Evolutionary conservation across 1,140 invertebrate genomes (phyloP).

Genomic region (Wasmannia auropunctata): DNA sequence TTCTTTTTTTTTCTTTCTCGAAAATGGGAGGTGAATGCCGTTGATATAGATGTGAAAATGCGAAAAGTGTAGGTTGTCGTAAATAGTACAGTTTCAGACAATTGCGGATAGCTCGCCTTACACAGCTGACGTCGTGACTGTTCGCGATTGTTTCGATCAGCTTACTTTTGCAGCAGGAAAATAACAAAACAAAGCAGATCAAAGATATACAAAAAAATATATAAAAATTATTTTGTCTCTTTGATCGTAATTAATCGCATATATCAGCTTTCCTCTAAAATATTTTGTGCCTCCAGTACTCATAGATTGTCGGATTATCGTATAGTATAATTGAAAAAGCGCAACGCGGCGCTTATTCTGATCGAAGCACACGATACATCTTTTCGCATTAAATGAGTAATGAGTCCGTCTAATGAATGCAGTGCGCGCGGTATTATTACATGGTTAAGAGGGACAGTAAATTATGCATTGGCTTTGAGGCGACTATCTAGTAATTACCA

Average conservation of each 20-base stretch:
- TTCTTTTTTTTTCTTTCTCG: neutral
- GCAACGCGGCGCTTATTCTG: neutral
- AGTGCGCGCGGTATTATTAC: constrained; percentile 40
- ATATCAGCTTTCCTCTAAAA: neutral
- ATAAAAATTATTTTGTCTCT: neutral
- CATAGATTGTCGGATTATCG: neutral
- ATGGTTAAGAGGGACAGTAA: constrained; percentile 25
- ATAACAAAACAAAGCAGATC: neutral
- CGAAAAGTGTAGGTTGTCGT: constrained; percentile 4
- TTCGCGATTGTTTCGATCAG: neutral
- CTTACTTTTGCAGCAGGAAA: neutral
- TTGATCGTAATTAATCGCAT: neutral
- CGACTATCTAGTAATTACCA: constrained; percentile 41
- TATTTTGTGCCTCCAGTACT: neutral
- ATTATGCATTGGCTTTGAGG: constrained; percentile 38
- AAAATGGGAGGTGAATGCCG: neutral
- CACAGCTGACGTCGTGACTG: constrained; percentile 23
- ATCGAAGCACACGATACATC: constrained; percentile 15
- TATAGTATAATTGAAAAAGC: neutral
- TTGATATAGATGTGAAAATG: constrained; percentile 18
- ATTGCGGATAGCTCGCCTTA: neutral
- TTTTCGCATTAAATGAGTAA: constrained; percentile 47
- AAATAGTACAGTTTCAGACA: constrained; percentile 20
- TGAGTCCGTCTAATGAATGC: constrained; percentile 40
- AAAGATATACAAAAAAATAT: neutral